phyloP scores from a whole-genome alignment of 2,797 vertebrate species.

The Enteromius paludinosus region DNA sequence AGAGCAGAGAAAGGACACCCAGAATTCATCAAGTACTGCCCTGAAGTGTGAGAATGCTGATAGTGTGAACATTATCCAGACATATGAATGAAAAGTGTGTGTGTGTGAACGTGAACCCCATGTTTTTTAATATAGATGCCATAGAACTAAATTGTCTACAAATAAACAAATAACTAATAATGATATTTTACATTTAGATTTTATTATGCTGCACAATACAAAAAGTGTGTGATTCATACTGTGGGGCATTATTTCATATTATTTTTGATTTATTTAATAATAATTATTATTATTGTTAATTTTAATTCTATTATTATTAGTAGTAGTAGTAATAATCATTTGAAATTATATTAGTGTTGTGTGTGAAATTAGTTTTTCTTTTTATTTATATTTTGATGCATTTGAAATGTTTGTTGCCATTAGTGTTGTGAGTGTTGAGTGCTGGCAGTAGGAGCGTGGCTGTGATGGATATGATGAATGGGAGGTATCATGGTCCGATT shows the following conservation, averaged over 20 bases:
- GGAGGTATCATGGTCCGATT: constrained; percentile 30
- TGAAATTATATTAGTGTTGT: background rate
- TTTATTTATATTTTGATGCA: background rate
- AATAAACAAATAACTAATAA: too few species aligned
- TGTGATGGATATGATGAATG: constrained; percentile 41
- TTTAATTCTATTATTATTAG: background rate
- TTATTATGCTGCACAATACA: background rate
- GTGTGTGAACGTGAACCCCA: background rate
- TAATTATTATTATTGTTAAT: too few species aligned
- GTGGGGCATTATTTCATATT: background rate
- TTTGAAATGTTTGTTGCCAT: background rate
- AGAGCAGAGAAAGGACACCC: constrained; percentile 47
- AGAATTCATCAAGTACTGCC: constrained; percentile 33
- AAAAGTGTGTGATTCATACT: background rate
- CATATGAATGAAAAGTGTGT: background rate
- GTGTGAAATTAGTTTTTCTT: background rate
- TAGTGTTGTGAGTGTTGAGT: constrained; percentile 12
- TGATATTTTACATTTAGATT: background rate
- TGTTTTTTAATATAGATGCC: background rate
- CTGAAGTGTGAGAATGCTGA: constrained; percentile 28
- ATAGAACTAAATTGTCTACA: background rate
- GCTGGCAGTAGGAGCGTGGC: constrained; percentile 28
- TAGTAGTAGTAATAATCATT: background rate
- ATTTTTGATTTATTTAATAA: background rate
- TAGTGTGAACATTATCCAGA: constrained; percentile 56